phyloP scores from a whole-genome alignment of 2,113 vertebrate species.

The Puma concolor region DNA sequence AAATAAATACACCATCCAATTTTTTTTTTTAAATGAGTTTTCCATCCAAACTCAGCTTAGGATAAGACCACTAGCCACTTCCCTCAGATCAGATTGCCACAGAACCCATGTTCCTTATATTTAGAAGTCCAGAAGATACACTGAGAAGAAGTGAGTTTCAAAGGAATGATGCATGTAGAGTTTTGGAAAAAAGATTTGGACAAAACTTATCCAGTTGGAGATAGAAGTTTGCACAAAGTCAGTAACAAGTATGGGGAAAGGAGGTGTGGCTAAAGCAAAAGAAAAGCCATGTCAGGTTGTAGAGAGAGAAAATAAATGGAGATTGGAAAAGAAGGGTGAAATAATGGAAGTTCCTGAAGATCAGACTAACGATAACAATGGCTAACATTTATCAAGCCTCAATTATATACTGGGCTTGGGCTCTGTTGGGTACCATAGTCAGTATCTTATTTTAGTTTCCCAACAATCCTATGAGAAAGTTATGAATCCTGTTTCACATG shows the following conservation, averaged over 20 bases:
- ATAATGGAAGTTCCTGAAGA: background rate
- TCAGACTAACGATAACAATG: background rate
- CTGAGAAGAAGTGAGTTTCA: background rate
- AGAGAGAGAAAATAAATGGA: background rate
- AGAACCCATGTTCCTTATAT: background rate
- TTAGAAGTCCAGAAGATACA: background rate
- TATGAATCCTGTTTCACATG: background rate
- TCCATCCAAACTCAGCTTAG: background rate
- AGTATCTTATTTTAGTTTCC: background rate
- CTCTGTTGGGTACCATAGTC: background rate
- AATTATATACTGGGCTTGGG: background rate
- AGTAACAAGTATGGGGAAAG: background rate
- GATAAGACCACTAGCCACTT: background rate
- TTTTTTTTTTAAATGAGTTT: background rate
- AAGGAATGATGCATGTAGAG: background rate
- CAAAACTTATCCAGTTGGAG: background rate
- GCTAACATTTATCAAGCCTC: background rate
- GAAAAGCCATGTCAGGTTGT: background rate
- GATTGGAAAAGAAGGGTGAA: background rate
- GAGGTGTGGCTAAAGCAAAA: background rate
- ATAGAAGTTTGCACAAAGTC: background rate
- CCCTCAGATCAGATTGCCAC: background rate
- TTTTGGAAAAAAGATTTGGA: conserved; percentile 17
- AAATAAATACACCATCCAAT: background rate
- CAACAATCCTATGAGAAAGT: background rate